Evolutionary conservation across 2,797 vertebrate species (phyloP).

Genomic region (Scyliorhinus canicula): DNA sequence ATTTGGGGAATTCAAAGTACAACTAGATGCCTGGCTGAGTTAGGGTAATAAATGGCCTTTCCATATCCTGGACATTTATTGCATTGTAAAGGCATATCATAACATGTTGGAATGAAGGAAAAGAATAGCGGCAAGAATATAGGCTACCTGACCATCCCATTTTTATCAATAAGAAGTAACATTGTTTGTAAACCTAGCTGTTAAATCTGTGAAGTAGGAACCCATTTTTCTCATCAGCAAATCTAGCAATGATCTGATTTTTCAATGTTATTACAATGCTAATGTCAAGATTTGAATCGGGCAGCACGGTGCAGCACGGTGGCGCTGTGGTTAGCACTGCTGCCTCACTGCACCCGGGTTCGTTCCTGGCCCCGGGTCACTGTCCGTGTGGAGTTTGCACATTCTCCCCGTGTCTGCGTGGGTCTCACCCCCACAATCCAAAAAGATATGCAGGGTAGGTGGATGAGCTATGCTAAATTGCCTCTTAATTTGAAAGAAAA

Average conservation of each 20-base stretch:
- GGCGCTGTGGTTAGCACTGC: too few relatives aligned
- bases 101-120: too few relatives aligned
- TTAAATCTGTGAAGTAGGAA: neutral
- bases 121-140: neutral
- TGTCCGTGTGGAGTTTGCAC: too few relatives aligned
- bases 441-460: too few relatives aligned
- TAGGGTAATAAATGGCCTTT: neutral
- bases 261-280: neutral
- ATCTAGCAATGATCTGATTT: neutral
- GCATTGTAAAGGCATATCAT: neutral
- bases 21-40: neutral
- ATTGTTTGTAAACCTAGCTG: neutral
- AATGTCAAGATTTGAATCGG: conserved; percentile 24
- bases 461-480: too few relatives aligned
- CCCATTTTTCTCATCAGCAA: neutral
- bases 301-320: too few relatives aligned
- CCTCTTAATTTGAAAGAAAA: too few relatives aligned
- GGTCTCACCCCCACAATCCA: too few relatives aligned
- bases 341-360: too few relatives aligned
- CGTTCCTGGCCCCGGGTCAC: too few relatives aligned
- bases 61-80: neutral
- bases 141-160: neutral
- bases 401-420: too few relatives aligned
- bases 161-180: neutral
- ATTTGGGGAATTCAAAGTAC: neutral